Evolutionary conservation across 2,113 vertebrate species (phyloP), one percentile per base, ranked within the genome.

Genomic region (Panthera uncia): DNA sequence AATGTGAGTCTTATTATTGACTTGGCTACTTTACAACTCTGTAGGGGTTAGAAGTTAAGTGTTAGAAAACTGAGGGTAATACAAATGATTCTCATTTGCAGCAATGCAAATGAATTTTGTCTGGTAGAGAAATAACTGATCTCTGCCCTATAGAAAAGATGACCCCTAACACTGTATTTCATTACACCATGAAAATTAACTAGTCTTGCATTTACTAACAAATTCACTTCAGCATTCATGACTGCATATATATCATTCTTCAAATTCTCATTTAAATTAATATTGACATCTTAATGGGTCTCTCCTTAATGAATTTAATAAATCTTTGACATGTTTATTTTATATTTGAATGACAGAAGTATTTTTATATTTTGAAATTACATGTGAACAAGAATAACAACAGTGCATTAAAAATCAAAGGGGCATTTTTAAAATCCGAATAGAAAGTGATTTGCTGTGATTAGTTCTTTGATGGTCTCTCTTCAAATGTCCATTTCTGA

Each of bases 321-420:
- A 78, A 48, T 78, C 27, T 95, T 84, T 11, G 25, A 50, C 45
- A 14, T 50, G 88, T 85, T 95, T 78, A 82, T 82, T 89, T 55
- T 68, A 73, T 45, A 69, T 74, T 33, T 91, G 83, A 85, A 73
- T 45, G 48, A 83, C 21, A 73, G 91, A 31, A 69, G 68, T 69
- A 68, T n/a, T 78, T 96, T 95, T 93, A 78, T 13, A 16, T 73
- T 83, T 79, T 88, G 27, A 88, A 91, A 48, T 78, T 87, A n/a
- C 13, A n/a, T 18, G 3, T 71, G 73, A 93, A 41, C 6, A 71
- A 87, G 55, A 79, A 33, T 82, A 87, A 81, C 57, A 87, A 23
- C 41, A 68, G 9, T 69, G 5, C 29, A 73, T 69, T 71, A 68
- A 86, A 96, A 87, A 78, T 82, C 61, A 93, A 84, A 78, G 48